Conservation (phyloP, 2,797 vertebrate genomes). For the Takifugu rubripes region DNA sequence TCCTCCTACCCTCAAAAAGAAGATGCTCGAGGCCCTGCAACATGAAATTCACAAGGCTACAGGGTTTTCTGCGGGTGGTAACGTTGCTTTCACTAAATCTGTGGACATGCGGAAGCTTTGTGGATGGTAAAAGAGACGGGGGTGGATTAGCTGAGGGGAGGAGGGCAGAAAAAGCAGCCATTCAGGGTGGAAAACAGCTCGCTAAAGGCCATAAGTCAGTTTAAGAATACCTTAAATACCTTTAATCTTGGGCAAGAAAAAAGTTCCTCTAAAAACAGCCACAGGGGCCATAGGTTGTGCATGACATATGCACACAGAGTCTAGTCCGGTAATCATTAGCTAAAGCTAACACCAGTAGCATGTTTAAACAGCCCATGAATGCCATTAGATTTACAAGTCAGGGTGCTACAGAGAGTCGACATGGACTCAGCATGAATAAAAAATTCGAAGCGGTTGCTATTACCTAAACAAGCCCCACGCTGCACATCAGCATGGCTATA, state of each 20-base stretch:
- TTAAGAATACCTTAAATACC: slow-evolving; percentile 30
- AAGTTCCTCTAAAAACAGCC: slow-evolving; percentile 11
- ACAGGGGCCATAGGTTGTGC: slow-evolving; percentile 15
- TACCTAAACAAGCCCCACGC: not conserved
- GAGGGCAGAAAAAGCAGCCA: slow-evolving; percentile 7
- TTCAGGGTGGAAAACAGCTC: slow-evolving; percentile 4
- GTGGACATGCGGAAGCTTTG: slow-evolving; percentile 40
- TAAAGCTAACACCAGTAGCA: not conserved
- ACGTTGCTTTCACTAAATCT: slow-evolving; percentile 37
- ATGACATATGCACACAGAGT: not conserved
- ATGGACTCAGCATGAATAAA: not conserved
- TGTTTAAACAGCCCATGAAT: not conserved
- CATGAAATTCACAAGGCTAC: slow-evolving; percentile 29
- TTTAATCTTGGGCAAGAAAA: slow-evolving; percentile 25
- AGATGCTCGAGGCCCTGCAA: slow-evolving; percentile 43
- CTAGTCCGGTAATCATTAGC: too few relatives aligned
- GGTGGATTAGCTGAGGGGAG: slow-evolving; percentile 12
- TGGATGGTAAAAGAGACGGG: slow-evolving; percentile 20
- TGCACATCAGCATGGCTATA: slow-evolving; percentile 17
- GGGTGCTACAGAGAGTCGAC: not conserved
- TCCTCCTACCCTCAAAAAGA: slow-evolving; percentile 40
- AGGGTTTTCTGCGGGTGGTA: slow-evolving; percentile 30
- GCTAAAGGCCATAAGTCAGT: slow-evolving; percentile 31
- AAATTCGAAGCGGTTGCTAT: not conserved
- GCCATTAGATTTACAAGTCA: too few relatives aligned